Evolutionary conservation across 1,140 invertebrate species (phyloP).

Genomic region (Lamellibrachia luymesi): DNA sequence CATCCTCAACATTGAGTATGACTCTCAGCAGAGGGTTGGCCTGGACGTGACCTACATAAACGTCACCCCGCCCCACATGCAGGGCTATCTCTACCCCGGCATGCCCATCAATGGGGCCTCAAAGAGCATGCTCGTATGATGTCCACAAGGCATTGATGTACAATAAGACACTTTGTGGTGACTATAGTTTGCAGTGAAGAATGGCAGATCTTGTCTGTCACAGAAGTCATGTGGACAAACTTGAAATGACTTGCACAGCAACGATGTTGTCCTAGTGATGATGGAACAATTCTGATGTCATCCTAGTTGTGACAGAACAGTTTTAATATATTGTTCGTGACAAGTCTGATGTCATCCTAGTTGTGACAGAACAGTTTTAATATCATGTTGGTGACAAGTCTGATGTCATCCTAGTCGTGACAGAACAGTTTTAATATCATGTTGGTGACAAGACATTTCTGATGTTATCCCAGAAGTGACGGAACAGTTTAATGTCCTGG

Average conservation of each 20-base stretch:
- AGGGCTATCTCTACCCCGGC: not conserved
- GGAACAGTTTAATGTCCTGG: too few relatives aligned
- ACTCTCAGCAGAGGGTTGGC: not conserved
- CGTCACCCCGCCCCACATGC: conserved; percentile 1
- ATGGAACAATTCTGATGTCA: not conserved
- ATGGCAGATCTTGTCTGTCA: not conserved
- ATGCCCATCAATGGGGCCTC: not conserved
- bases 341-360: not conserved
- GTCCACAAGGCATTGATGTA: not conserved
- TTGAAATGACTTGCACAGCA: not conserved
- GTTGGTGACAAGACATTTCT: not conserved
- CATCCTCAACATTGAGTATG: conserved; percentile 24
- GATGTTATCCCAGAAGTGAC: not conserved
- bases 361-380: not conserved
- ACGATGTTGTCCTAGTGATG: not conserved
- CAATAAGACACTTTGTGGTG: not conserved
- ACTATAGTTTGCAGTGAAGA: not conserved
- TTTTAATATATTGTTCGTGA: not conserved
- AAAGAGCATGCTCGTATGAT: not conserved
- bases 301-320: not conserved
- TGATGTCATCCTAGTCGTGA: not conserved
- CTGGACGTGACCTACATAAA: conserved; percentile 7
- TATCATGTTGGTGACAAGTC: not conserved
- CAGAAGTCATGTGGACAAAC: not conserved
- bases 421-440: not conserved